Base-by-base conservation (phyloP, 2,797 vertebrate species). In the Holocentrus rufus region DNA sequence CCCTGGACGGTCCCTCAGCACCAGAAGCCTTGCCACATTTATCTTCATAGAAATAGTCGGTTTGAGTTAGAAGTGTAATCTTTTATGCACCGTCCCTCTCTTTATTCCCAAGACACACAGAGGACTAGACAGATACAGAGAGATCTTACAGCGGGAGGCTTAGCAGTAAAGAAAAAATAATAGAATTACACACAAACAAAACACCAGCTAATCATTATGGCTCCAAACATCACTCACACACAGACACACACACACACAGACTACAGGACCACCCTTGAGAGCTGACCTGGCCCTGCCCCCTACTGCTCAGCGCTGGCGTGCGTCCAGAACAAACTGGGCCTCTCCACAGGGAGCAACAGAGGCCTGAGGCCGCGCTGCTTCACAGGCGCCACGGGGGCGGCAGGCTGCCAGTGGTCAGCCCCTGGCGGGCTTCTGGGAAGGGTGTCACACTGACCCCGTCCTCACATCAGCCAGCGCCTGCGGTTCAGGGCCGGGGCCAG, bases 321-420 rank as follows among this genome's bases (percentile, higher is more conserved):
- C 61, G 85, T 91, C 92, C 92, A 93, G 90, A 91, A 86, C 83
- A 91, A 92, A 93, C 88, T 79, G 76, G 83, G 87, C 82, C 83
- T 91, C 87, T 86, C 90, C 83, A 18, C 65, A 53, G 88, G 91
- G 89, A 90, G 80, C 81, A 66, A 74, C 25, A 52, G 78, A 89
- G 82, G 86, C 81, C 85, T 54, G 85, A 87, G 83, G 81, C 84
- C 79, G 67, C 49, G 80, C 85, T 80, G 86, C 88, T 86, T 69
- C 85, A 79, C 88, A 90, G 92, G 90, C 91, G 89, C 91, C 91
- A 74, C 81, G 86, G 82, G 87, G 86, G 73, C 82, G 86, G 86
- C 88, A 52, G 80, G 69, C 82, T 85, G 90, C 88, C 91, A 87
- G 87, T 85, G 89, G 89, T 89, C 91, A 92, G 84, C 86, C 82